phyloP scores from a whole-genome alignment of 2,888 invertebrate genomes.

The Nemotelus nigrinus region DNA sequence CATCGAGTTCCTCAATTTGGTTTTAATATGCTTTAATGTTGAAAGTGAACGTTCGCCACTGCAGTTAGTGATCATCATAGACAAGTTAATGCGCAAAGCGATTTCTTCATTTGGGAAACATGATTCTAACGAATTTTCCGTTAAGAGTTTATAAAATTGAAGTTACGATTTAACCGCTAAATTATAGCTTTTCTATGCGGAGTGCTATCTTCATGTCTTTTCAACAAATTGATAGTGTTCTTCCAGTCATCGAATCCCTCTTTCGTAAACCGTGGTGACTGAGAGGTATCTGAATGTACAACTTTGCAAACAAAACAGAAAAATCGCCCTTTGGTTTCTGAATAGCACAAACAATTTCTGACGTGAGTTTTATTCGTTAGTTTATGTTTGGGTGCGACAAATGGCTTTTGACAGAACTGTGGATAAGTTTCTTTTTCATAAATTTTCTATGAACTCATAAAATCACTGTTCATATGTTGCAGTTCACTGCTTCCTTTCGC shows the following conservation, averaged over 20 bases:
- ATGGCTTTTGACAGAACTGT: conserved; percentile 20
- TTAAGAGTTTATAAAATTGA: conserved; percentile 10
- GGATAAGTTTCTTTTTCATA: conserved; percentile 18
- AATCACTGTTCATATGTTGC: conserved; percentile 27
- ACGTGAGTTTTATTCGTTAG: conserved; percentile 25
- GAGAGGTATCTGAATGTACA: conserved; percentile 1
- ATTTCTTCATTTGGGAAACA: conserved; percentile 3
- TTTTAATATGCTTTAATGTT: conserved; percentile 1
- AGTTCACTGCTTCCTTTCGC: conserved; percentile 27
- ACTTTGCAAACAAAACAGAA: conserved; percentile 28
- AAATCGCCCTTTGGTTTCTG: conserved; percentile 24
- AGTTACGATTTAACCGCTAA: background rate
- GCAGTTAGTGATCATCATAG: conserved; percentile 13
- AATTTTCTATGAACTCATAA: conserved; percentile 12
- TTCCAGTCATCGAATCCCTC: conserved; percentile 3
- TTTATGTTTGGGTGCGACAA: conserved; percentile 15
- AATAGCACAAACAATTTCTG: conserved; percentile 18
- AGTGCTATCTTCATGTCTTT: conserved; percentile 21
- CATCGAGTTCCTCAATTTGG: background rate
- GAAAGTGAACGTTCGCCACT: background rate
- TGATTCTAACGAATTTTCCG: conserved; percentile 1
- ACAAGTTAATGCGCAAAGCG: conserved; percentile 5
- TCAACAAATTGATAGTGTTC: background rate
- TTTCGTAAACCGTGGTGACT: background rate
- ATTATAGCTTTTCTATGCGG: background rate